Percentiles rank a stretch among this genome's conserved stretches.
Evolutionary conservation across 1,140 invertebrate genomes (phyloP).

Genomic region (Heliconius hewitsoni): DNA sequence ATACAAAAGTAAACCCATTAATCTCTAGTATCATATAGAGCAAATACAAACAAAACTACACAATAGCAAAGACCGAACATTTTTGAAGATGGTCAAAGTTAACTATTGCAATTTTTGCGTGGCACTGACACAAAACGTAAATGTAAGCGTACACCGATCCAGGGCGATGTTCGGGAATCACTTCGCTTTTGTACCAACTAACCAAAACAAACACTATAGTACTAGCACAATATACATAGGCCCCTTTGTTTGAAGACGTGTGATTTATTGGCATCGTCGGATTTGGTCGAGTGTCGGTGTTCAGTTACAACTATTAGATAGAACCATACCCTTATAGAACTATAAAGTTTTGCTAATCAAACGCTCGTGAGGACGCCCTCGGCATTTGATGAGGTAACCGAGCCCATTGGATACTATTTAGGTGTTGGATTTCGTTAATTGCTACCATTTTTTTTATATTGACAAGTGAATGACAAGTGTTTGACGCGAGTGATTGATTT

Average conservation of each 20-base stretch:
- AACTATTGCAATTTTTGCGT: neutral
- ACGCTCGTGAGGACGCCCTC: constrained; percentile 38
- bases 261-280: constrained; percentile 76
- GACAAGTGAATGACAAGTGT: neutral
- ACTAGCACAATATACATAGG: constrained; percentile 60
- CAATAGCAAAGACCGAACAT: neutral
- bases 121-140: neutral
- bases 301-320: constrained; percentile 65
- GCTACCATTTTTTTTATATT: neutral
- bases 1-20: no score
- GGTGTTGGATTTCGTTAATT: neutral
- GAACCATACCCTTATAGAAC: constrained; percentile 51
- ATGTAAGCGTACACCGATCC: constrained; percentile 4
- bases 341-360: constrained; percentile 61
- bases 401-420: neutral
- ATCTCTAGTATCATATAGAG: no score
- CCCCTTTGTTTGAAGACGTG: constrained; percentile 72
- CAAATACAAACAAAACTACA: neutral
- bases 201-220: constrained; percentile 39
- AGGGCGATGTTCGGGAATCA: constrained; percentile 22
- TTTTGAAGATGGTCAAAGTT: neutral
- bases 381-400: constrained; percentile 14
- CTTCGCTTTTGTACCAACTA: constrained; percentile 31
- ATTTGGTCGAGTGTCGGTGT: constrained; percentile 67
- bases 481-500: no score